These are phyloP conservation scores for Arremon aurantiirostris DNA, from an alignment of 2,797 vertebrate genomes.

Conservation along the genomic window DNA sequence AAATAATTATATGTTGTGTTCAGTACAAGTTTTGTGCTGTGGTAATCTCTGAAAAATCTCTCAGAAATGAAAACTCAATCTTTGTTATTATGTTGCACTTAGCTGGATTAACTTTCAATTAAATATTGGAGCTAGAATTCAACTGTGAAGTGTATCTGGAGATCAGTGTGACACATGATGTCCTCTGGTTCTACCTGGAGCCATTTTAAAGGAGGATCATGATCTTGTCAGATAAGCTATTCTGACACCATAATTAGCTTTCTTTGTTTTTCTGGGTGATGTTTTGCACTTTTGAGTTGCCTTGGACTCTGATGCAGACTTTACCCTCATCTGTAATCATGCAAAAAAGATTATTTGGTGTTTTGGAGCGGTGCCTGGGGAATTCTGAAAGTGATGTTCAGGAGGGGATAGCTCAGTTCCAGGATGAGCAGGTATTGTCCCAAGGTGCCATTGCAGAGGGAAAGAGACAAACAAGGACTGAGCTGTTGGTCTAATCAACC, in stretches of 20 bases:
- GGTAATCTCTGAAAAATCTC: neutral
- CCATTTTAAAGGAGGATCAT: neutral
- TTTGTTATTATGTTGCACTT: neutral
- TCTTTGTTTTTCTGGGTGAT: neutral
- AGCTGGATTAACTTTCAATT: neutral
- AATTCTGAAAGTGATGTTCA: neutral
- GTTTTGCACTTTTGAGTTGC: neutral
- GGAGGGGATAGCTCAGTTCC: neutral
- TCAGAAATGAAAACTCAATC: neutral
- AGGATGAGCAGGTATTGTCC: too few relatives aligned
- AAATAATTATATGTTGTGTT: rapidly evolving
- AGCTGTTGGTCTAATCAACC: neutral
- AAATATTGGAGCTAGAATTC: neutral
- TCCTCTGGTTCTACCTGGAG: neutral
- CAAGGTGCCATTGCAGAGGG: neutral
- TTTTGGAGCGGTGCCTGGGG: neutral
- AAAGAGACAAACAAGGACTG: rapidly evolving
- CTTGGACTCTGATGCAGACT: neutral
- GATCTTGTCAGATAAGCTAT: neutral
- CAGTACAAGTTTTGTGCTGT: neutral
- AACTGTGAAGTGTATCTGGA: neutral
- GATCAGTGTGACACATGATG: neutral
- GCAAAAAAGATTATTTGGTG: neutral
- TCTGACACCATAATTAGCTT: neutral
- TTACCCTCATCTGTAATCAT: neutral